Evolutionary conservation across 2,113 vertebrate genomes (phyloP).

Genomic region (Myotis yumanensis): DNA sequence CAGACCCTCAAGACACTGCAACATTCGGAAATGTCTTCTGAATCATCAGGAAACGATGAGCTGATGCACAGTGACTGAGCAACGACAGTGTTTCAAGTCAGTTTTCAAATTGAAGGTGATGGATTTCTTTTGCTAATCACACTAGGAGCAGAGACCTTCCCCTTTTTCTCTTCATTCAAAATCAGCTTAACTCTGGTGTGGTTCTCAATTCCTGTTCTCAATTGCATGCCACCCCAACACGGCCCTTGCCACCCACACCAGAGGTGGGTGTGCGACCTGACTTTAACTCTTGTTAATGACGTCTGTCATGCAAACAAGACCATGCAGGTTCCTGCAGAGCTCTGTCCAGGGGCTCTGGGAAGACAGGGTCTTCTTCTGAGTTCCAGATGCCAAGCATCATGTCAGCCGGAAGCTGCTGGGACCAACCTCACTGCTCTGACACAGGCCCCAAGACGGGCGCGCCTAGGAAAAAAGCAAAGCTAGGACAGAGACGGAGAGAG

Average conservation of each 20-base stretch:
- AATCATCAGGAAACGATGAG: not conserved
- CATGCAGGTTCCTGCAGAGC: not conserved
- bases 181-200: not conserved
- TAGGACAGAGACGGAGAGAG: not conserved
- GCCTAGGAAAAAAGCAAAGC: not conserved
- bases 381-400: not conserved
- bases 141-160: not conserved
- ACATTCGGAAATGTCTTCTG: not conserved
- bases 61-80: not conserved
- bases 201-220: slow-evolving; percentile 36
- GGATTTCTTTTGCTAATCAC: not conserved
- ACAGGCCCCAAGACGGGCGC: not conserved
- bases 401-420: not conserved
- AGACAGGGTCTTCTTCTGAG: not conserved
- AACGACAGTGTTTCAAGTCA: not conserved
- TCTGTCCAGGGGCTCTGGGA: not conserved
- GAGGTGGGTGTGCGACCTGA: not conserved
- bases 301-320: not conserved
- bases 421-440: not conserved
- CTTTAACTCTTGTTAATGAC: no score
- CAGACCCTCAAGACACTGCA: not conserved
- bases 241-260: not conserved
- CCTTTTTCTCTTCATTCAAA: not conserved
- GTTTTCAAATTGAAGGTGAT: not conserved
- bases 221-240: accelerated